A percentile compares a stretch with the other conserved stretches of the same genome.
phyloP scores from a whole-genome alignment of 2,888 invertebrate genomes.

The Diarsia dahlii region DNA sequence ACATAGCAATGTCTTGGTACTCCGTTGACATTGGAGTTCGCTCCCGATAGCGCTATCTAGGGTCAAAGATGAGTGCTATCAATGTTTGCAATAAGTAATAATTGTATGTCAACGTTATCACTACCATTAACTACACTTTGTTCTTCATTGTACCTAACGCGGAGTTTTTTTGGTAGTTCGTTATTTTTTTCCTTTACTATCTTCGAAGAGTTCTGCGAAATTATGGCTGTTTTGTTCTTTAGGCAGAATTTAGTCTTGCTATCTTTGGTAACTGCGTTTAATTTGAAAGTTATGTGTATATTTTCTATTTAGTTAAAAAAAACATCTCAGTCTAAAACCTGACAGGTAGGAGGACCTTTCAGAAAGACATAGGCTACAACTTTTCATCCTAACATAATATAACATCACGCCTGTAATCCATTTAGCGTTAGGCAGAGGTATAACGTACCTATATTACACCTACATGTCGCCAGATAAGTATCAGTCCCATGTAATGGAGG shows the following conservation, averaged over 20 bases:
- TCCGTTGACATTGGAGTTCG: slow-evolving; percentile 61
- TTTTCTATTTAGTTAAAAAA: too few relatives aligned
- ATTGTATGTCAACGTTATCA: slow-evolving; percentile 59
- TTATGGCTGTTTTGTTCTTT: slow-evolving; percentile 26
- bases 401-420: too few relatives aligned
- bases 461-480: too few relatives aligned
- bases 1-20: slow-evolving; percentile 51
- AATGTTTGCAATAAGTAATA: slow-evolving; percentile 68
- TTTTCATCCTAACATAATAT: not conserved
- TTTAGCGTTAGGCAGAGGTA: too few relatives aligned
- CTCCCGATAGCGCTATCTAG: slow-evolving; percentile 70
- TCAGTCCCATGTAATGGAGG: too few relatives aligned
- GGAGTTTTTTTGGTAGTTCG: slow-evolving; percentile 24
- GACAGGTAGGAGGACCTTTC: not conserved
- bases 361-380: not conserved
- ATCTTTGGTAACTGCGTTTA: not conserved
- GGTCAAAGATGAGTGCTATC: slow-evolving; percentile 74
- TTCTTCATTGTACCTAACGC: slow-evolving; percentile 52
- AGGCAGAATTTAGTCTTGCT: not conserved
- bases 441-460: too few relatives aligned
- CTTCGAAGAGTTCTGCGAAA: slow-evolving; percentile 1
- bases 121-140: slow-evolving; percentile 54
- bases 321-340: too few relatives aligned
- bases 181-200: slow-evolving; percentile 5
- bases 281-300: not conserved